Evolutionary conservation across 2,888 invertebrate species (phyloP), one percentile per base, ranked within the genome.

Genomic region (Periphyllus acericola): DNA sequence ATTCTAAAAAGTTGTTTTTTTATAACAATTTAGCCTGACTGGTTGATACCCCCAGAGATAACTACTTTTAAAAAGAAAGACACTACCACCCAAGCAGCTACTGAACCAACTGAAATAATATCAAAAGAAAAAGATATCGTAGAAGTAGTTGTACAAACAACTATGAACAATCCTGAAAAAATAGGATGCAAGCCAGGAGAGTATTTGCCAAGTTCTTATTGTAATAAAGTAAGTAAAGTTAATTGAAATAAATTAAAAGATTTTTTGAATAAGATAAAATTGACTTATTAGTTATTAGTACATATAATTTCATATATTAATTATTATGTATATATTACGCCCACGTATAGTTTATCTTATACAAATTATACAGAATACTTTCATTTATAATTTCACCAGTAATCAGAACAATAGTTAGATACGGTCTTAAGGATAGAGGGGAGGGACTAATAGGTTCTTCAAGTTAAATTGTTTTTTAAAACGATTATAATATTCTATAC

Each of bases 141-240:
- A 66, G 83, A 89, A 40, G 76, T 40, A 66, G 80, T 83, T 52
- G 74, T 84, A 71, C 25, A 36, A 4, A 36, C 17, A 52, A 66
- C 32, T 46, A 71, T 68, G n/a, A 14, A 82, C 32, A 66, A 66
- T n/a, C 32, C 81, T 36, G 46, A 87, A 79, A 71, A 55, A 89
- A 85, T 34, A 52, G 80, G 76, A 32, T 94, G 94, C 90, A 91
- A 91, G 29, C 92, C 92, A 75, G 91, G 91, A 52, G 94, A 93
- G 90, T 94, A 92, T 90, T 91, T 94, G 89, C 92, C 94, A 6
- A 93, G 94, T 90, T 91, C 92, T 88, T 92, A 94, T 89, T 95
- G 94, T 90, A 90, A 92, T 89, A 93, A 93, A 92, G 94, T 94
- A 91, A 90, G 66, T 85, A 40, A 52, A 21, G 5, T 60, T 25